Percentiles rank a stretch among this genome's conserved stretches.
Evolutionary conservation across 2,888 invertebrate genomes (phyloP).

Genomic region (Trachelus stipa): DNA sequence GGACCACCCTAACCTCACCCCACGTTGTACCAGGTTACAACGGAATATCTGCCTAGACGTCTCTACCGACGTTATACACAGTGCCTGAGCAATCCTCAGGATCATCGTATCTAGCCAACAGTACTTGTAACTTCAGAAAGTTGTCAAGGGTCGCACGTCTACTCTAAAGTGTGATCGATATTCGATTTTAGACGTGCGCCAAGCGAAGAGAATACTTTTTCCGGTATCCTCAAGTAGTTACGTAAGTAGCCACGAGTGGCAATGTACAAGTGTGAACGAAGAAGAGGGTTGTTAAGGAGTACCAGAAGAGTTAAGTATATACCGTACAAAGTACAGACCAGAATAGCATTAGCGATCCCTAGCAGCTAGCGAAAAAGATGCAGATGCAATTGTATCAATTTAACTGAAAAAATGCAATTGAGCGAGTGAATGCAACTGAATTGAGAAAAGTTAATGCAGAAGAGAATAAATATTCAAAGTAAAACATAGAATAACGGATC

Average conservation of each 20-base stretch:
- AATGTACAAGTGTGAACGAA: background rate
- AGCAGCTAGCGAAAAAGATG: background rate
- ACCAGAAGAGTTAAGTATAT: background rate
- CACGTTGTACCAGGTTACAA: background rate
- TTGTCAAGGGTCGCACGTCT: background rate
- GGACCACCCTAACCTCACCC: background rate
- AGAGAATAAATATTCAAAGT: background rate
- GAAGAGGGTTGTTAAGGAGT: background rate
- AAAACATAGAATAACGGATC: background rate
- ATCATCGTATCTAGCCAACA: background rate
- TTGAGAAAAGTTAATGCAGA: background rate
- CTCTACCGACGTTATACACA: background rate
- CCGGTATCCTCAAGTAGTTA: background rate
- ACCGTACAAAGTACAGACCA: background rate
- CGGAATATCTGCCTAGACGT: background rate
- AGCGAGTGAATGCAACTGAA: background rate
- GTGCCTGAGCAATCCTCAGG: background rate
- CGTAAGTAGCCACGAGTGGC: background rate
- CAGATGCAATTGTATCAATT: background rate
- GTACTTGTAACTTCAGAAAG: background rate
- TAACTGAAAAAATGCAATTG: background rate
- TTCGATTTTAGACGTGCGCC: background rate
- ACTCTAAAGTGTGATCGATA: background rate
- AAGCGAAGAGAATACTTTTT: background rate
- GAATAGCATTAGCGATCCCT: background rate